These are phyloP conservation scores for Mimas tiliae DNA, from an alignment of 2,888 invertebrate species.

Conservation along the genomic window DNA sequence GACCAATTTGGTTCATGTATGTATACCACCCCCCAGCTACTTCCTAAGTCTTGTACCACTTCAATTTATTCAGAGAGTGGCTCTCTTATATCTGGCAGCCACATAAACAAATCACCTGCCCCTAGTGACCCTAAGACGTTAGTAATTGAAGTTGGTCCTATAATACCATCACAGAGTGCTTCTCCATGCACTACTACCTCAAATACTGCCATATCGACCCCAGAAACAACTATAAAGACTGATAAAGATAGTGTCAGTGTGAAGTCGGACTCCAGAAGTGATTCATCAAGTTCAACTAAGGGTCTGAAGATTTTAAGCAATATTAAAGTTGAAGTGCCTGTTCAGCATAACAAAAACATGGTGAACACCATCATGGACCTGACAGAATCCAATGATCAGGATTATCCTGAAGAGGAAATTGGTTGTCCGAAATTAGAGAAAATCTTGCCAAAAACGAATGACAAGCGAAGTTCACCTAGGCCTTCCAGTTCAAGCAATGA, in stretches of 20 bases:
- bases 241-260: slow-evolving; percentile 43
- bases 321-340: slow-evolving; percentile 82
- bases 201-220: slow-evolving; percentile 31
- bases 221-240: slow-evolving; percentile 37
- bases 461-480: slow-evolving; percentile 56
- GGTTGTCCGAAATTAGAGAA: slow-evolving; percentile 62
- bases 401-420: slow-evolving; percentile 49
- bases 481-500: slow-evolving; percentile 59
- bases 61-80: slow-evolving; percentile 56
- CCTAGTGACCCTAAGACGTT: slow-evolving; percentile 68
- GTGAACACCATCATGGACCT: slow-evolving; percentile 77
- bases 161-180: slow-evolving; percentile 34
- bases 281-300: slow-evolving; percentile 59
- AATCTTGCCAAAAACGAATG: slow-evolving; percentile 74
- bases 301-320: slow-evolving; percentile 82
- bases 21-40: slow-evolving; percentile 69
- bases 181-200: not conserved
- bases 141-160: slow-evolving; percentile 75
- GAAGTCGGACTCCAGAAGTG: slow-evolving; percentile 53
- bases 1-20: slow-evolving; percentile 79
- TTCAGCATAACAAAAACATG: slow-evolving; percentile 77
- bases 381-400: slow-evolving; percentile 66
- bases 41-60: slow-evolving; percentile 60
- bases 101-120: slow-evolving; percentile 50
- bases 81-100: slow-evolving; percentile 45